Base-by-base conservation (phyloP, 1,140 invertebrate genomes). In the Halesus radiatus region DNA sequence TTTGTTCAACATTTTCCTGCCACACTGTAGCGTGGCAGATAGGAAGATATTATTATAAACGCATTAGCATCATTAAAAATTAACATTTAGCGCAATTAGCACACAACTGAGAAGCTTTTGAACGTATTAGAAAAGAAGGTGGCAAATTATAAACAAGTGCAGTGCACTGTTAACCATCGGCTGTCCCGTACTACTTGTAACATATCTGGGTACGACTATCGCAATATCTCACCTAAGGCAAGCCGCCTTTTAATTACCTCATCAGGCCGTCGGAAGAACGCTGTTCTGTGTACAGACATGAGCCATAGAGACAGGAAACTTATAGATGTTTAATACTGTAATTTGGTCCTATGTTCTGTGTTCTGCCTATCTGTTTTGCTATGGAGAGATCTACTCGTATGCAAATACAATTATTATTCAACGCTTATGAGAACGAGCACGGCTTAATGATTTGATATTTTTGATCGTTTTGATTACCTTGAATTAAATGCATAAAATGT, bases 1-100 rank as follows among this genome's bases (percentile, higher is more conserved):
- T 29, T 45, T 45, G 2, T 13, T 1, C 8, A 13, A 45, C 3
- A 3, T 45, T 45, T 45, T 7, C 10, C 37, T 45, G 10, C 37
- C 37, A 45, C 37, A 45, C 8, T 45, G 37, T 45, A 45, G 37
- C 37, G 13, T 13, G 37, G 8, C 5, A 60, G 56, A 60, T 13
- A 3, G 18, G 13, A 23, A 60, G 20, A 13, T 60, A 18, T 23
- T 18, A 60, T 60, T 60, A 60, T 23, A 60, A 60, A 60, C 23
- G 56, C 56, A 60, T 60, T 60, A 60, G 10, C 23, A 60, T 60
- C 18, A 60, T 60, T 20, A 60, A 60, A 60, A 60, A 60, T 60
- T 60, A 22, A 23, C 56, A 60, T 60, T 60, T 60, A 8, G 7
- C 20, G 56, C 18, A 60, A 60, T 60, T 60, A 60, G 18, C 56